Evolutionary conservation across 2,797 vertebrate genomes (phyloP).

Genomic region (Anisognathus igniventris): DNA sequence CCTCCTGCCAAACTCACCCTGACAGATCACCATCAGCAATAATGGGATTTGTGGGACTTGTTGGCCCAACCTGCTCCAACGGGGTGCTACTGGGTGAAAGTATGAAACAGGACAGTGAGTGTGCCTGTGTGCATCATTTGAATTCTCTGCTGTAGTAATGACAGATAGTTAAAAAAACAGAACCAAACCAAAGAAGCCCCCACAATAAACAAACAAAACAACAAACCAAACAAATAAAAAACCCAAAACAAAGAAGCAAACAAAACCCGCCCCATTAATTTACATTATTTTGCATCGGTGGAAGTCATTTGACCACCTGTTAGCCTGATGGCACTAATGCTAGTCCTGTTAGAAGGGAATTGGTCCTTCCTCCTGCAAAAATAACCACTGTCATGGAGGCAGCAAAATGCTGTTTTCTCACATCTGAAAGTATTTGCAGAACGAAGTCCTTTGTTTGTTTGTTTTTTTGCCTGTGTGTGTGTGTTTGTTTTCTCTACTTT

Average conservation of each 20-base stretch:
- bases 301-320: neutral
- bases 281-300: rapidly evolving
- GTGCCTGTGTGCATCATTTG: neutral
- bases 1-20: neutral
- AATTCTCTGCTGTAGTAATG: neutral
- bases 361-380: neutral
- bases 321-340: neutral
- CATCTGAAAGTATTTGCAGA: neutral
- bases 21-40: neutral
- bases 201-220: neutral
- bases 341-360: neutral
- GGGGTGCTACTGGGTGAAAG: neutral
- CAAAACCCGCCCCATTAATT: neutral
- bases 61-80: rapidly evolving
- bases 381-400: neutral
- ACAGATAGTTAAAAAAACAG: neutral
- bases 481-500: constrained; percentile 49
- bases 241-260: neutral
- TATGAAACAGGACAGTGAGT: rapidly evolving
- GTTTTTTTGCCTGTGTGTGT: neutral
- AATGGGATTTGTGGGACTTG: neutral
- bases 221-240: neutral
- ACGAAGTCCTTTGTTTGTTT: neutral
- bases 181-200: neutral
- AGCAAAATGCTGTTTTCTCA: neutral